Conservation (phyloP, 2,797 vertebrate genomes). For the Neopelma chrysocephalum region DNA sequence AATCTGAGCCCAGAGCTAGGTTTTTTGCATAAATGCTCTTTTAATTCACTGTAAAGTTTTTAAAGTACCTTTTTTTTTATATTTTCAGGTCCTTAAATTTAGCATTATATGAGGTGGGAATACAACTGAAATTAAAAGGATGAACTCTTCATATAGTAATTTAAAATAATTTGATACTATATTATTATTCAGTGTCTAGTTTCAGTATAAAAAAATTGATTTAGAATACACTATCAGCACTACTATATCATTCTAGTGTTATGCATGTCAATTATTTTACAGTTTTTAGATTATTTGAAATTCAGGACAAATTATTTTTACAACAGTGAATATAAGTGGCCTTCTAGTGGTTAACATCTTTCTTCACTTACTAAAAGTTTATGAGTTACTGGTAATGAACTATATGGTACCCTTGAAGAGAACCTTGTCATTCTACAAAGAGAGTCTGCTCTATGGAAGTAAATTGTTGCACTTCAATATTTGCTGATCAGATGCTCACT, state of each 20-base stretch:
- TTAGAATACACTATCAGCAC: neutral
- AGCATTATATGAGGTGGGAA: neutral
- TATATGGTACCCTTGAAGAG: neutral
- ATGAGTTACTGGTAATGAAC: neutral
- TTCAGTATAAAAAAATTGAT: neutral
- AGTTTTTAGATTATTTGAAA: neutral
- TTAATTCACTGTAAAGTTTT: fast-evolving
- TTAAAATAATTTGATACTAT: neutral
- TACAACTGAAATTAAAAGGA: neutral
- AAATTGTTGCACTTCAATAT: neutral
- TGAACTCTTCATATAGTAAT: neutral
- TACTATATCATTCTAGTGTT: neutral
- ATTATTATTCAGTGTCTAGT: neutral
- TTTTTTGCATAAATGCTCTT: neutral
- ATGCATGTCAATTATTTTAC: neutral
- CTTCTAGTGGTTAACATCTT: neutral
- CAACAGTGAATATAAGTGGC: neutral
- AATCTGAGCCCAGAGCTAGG: neutral
- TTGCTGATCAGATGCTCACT: neutral
- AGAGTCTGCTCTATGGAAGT: neutral
- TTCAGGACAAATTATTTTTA: neutral
- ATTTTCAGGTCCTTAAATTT: neutral
- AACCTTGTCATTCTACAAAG: neutral
- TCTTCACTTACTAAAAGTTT: neutral
- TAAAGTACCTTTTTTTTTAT: neutral